These are phyloP conservation scores for Schizotus pectinicornis DNA, from an alignment of 2,888 invertebrate species.

Conservation along the genomic window DNA sequence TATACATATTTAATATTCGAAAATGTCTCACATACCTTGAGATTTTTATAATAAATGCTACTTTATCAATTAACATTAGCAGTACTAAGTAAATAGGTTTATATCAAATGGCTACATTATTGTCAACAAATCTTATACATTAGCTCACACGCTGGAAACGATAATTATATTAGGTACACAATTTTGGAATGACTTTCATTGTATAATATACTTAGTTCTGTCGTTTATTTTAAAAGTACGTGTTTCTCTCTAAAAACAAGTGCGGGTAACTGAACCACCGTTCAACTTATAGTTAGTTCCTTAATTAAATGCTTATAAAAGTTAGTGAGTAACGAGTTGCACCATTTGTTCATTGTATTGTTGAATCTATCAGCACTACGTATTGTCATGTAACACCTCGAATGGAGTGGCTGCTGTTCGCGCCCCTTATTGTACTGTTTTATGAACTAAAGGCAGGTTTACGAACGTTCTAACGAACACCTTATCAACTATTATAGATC, in stretches of 20 bases:
- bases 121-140: slow-evolving; percentile 59
- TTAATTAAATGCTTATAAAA: slow-evolving; percentile 57
- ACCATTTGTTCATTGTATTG: slow-evolving; percentile 61
- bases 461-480: slow-evolving; percentile 35
- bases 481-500: slow-evolving; percentile 20
- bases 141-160: slow-evolving; percentile 57
- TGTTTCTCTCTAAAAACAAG: slow-evolving; percentile 29
- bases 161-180: slow-evolving; percentile 57
- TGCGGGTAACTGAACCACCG: slow-evolving; percentile 54
- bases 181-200: slow-evolving; percentile 57
- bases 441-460: slow-evolving; percentile 53
- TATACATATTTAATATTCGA: slow-evolving; percentile 53
- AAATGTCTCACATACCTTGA: slow-evolving; percentile 55
- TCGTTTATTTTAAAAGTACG: slow-evolving; percentile 14
- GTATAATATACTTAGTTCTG: slow-evolving; percentile 18
- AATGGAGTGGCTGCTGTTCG: slow-evolving; percentile 47
- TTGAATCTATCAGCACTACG: slow-evolving; percentile 56
- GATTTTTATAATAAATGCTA: slow-evolving; percentile 58
- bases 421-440: slow-evolving; percentile 55
- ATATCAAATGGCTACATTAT: slow-evolving; percentile 61
- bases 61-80: slow-evolving; percentile 55
- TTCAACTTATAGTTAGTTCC: slow-evolving; percentile 39
- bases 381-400: slow-evolving; percentile 59
- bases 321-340: slow-evolving; percentile 55
- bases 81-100: slow-evolving; percentile 54